These are phyloP conservation scores for Drosophila setifemur DNA, from an alignment of 1,140 invertebrate species.

Conservation along the genomic window DNA sequence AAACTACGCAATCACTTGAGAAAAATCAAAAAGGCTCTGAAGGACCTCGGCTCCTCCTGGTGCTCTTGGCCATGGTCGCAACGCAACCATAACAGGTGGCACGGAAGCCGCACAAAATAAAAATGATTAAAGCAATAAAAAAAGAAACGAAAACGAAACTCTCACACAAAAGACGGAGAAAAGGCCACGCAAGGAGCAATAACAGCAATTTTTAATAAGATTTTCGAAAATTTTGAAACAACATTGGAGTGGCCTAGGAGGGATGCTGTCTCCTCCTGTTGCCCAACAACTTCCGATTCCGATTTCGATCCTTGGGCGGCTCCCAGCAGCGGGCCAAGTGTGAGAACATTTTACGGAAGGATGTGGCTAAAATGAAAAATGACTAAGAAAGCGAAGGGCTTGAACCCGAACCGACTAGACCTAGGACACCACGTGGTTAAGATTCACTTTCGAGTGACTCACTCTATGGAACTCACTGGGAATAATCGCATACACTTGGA, in stretches of 20 bases:
- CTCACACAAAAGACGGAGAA: slow-evolving; percentile 45
- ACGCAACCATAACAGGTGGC: slow-evolving; percentile 77
- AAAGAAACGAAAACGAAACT: slow-evolving; percentile 48
- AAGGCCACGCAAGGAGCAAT: slow-evolving; percentile 51
- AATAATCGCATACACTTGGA: not conserved
- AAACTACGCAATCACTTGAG: slow-evolving; percentile 81
- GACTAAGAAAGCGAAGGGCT: slow-evolving; percentile 45
- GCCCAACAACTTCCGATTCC: slow-evolving; percentile 64
- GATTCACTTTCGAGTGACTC: slow-evolving; percentile 71
- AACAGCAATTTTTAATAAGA: slow-evolving; percentile 79
- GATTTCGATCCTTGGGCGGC: slow-evolving; percentile 37
- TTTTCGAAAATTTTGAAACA: slow-evolving; percentile 58
- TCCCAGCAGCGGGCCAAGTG: slow-evolving; percentile 62
- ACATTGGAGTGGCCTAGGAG: slow-evolving; percentile 36
- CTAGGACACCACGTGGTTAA: slow-evolving; percentile 62
- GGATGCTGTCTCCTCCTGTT: slow-evolving; percentile 34
- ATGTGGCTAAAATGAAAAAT: slow-evolving; percentile 70
- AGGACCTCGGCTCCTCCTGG: slow-evolving; percentile 41
- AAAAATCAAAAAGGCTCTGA: slow-evolving; percentile 73
- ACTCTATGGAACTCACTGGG: not conserved
- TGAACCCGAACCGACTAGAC: not conserved
- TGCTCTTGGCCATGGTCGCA: slow-evolving; percentile 24
- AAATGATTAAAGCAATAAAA: slow-evolving; percentile 80
- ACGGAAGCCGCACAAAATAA: slow-evolving; percentile 81
- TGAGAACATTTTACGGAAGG: slow-evolving; percentile 81